Conservation (phyloP, 2,113 vertebrate genomes). For the Ondatra zibethicus region DNA sequence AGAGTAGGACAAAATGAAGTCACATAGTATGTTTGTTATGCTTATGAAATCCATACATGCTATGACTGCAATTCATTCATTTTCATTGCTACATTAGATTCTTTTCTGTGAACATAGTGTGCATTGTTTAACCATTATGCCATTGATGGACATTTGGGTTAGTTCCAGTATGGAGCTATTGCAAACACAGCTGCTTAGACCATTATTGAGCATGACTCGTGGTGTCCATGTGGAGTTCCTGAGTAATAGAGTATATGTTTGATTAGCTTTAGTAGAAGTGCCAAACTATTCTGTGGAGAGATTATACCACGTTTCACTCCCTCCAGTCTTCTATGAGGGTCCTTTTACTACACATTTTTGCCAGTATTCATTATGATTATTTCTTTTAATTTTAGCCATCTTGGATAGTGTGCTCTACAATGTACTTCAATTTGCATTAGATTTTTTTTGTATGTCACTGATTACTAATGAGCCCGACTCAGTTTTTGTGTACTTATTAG, state of each 20-base stretch:
- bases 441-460: conserved; percentile 37
- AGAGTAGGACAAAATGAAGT: conserved; percentile 6
- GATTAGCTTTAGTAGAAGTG: not conserved
- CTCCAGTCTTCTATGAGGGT: not conserved
- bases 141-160: conserved; percentile 12
- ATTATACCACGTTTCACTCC: not conserved
- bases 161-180: conserved; percentile 16
- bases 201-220: not conserved
- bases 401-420: not conserved
- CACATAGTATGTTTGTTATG: not conserved
- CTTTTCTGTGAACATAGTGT: conserved; percentile 9
- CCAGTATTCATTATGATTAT: not conserved
- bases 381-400: conserved; percentile 47
- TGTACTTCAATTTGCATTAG: conserved; percentile 34
- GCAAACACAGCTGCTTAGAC: conserved; percentile 16
- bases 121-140: conserved; percentile 14
- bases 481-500: not conserved
- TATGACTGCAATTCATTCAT: not conserved
- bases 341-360: conserved; percentile 15
- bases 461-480: not conserved
- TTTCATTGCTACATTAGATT: conserved; percentile 26
- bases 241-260: not conserved
- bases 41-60: not conserved
- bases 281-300: not conserved
- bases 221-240: not conserved